Percentiles rank a stretch among this genome's conserved stretches.
Evolutionary conservation across 2,888 invertebrate species (phyloP).

Genomic region (Hirudinaria manillensis): DNA sequence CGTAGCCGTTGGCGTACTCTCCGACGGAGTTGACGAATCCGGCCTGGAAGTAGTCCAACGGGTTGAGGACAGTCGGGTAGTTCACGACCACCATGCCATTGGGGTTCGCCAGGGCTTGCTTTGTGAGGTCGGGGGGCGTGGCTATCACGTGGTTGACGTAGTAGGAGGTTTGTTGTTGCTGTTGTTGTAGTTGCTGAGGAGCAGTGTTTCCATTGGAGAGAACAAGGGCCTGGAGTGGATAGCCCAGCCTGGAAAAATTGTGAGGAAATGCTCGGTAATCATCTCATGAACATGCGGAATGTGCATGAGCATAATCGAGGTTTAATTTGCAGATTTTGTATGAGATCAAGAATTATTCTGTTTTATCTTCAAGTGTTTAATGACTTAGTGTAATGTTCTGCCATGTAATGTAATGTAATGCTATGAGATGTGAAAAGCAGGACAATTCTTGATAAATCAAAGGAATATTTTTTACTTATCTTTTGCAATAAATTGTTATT

Average conservation of each 20-base stretch:
- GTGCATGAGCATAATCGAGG: no score
- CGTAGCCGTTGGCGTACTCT: not conserved
- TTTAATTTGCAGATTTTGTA: no score
- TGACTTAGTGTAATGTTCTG: no score
- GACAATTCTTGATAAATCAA: no score
- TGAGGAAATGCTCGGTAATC: not conserved
- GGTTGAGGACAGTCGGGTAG: constrained; percentile 15
- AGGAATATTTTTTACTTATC: no score
- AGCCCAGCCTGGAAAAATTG: not conserved
- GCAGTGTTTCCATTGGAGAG: not conserved
- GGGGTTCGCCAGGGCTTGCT: constrained; percentile 15
- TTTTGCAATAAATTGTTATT: no score
- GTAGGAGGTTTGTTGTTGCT: not conserved
- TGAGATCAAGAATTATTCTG: no score
- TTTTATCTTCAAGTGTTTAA: no score
- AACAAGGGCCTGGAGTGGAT: not conserved
- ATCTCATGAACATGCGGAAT: not conserved
- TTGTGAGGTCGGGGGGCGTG: not conserved
- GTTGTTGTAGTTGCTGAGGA: constrained; percentile 9
- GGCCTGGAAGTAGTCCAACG: not conserved
- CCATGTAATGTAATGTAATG: no score
- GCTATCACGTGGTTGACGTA: constrained; percentile 7
- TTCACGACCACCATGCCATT: constrained; percentile 16
- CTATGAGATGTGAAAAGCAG: no score
- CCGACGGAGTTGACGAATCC: not conserved